Conservation (phyloP, 2,113 vertebrate species). For the Atlantisia rogersi region DNA sequence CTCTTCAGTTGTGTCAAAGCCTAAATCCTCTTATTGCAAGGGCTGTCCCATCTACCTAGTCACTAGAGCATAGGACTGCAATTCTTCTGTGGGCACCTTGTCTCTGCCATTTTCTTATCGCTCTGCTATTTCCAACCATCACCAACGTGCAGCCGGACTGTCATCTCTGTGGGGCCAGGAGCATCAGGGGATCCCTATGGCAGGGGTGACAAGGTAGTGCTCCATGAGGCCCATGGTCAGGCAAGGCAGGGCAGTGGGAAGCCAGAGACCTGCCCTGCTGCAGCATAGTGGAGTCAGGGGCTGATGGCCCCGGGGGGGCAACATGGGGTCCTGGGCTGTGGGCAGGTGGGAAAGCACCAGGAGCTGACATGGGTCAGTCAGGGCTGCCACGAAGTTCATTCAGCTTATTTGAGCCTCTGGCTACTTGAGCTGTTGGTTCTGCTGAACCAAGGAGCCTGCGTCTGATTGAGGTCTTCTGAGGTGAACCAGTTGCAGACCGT, state of each 20-base stretch:
- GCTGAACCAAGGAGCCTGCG: fast-evolving
- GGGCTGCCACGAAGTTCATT: background rate
- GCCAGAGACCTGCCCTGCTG: background rate
- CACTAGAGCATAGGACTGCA: background rate
- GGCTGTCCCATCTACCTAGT: background rate
- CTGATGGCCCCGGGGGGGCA: fast-evolving
- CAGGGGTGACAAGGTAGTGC: background rate
- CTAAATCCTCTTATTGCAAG: background rate
- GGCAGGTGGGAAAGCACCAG: fast-evolving
- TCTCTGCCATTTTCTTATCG: background rate
- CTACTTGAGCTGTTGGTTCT: background rate
- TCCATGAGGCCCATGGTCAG: fast-evolving
- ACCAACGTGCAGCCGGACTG: background rate
- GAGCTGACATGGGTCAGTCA: background rate
- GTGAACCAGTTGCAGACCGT: background rate
- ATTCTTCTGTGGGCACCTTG: background rate
- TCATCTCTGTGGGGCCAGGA: background rate
- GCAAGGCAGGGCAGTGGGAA: background rate
- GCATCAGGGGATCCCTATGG: background rate
- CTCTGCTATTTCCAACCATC: background rate
- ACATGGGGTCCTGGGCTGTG: background rate
- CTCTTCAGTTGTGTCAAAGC: background rate
- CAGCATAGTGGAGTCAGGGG: fast-evolving
- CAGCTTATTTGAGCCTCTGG: background rate
- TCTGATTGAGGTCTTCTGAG: background rate